These are phyloP conservation scores for Bos taurus DNA, from an alignment of 2,113 vertebrate species.

Conservation along the genomic window ARS-UCD2.0 NC_037343.1:61202501-61203000, in stretches of 20 bases:
- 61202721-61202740: background rate
- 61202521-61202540: background rate
- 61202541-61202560: background rate
- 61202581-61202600: background rate
- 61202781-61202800: background rate
- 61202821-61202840: background rate
- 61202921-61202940: background rate
- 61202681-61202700: background rate
- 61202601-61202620: background rate
- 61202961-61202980: background rate
- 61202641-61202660: background rate
- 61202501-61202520: background rate
- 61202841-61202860: background rate
- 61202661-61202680: rapidly evolving
- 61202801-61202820: background rate
- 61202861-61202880: background rate
- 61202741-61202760: background rate
- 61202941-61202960: background rate
- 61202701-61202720: background rate
- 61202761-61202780: background rate
- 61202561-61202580: background rate
- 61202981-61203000: slow-evolving; percentile 24
- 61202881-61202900: background rate
- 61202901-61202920: background rate
- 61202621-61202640: background rate